Percentiles rank a stretch among this genome's conserved stretches.
Conservation (phyloP, 1,140 invertebrate species). For the Drosophila ercepeae region DNA sequence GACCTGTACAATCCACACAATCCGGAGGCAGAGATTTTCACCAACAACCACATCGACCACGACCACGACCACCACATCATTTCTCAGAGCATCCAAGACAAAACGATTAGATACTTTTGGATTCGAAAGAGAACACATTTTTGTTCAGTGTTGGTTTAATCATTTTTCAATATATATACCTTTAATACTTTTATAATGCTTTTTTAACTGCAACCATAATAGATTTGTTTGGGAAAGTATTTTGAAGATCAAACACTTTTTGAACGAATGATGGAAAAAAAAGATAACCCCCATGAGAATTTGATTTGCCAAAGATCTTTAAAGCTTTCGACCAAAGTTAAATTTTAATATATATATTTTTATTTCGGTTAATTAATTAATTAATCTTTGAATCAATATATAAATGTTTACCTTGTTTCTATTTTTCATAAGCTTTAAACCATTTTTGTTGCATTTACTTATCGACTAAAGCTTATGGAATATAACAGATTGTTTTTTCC, state of each 20-base stretch:
- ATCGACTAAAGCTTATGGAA: constrained; percentile 45
- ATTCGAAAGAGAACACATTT: constrained; percentile 17
- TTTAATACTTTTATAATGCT: constrained; percentile 25
- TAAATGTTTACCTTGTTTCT: constrained; percentile 30
- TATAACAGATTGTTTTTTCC: constrained; percentile 45
- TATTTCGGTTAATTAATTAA: constrained; percentile 10
- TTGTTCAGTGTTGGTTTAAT: constrained; percentile 42
- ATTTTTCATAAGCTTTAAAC: constrained; percentile 49
- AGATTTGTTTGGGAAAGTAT: constrained; percentile 39
- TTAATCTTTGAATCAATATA: constrained; percentile 36
- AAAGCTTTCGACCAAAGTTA: constrained; percentile 42
- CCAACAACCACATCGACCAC: constrained; percentile 43
- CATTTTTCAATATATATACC: constrained; percentile 20
- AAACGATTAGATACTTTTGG: constrained; percentile 15
- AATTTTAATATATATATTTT: constrained; percentile 7
- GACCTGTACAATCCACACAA: constrained; percentile 43
- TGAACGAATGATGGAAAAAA: constrained; percentile 3
- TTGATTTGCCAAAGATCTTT: constrained; percentile 47
- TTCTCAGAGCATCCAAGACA: constrained; percentile 30
- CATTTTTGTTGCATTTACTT: constrained; percentile 67
- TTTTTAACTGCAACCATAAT: constrained; percentile 37
- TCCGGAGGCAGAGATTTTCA: constrained; percentile 24
- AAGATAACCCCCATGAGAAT: constrained; percentile 22
- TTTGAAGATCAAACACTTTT: constrained; percentile 42
- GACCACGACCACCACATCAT: constrained; percentile 18